Conservation (phyloP, 2,113 vertebrate genomes). For the Micromys minutus region DNA sequence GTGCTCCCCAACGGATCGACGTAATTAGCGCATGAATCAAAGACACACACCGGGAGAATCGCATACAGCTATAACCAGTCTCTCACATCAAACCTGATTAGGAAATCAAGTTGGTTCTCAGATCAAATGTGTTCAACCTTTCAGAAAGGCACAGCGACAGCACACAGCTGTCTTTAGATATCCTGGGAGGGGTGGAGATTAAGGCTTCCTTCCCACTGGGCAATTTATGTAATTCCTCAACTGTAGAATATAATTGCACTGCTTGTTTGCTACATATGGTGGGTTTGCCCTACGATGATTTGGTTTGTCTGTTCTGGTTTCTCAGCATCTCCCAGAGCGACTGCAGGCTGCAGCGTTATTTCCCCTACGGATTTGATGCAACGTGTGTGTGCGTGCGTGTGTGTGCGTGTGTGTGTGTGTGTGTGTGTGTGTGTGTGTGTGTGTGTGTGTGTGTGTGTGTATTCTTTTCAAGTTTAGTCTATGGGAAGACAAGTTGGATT, state of each 20-base stretch:
- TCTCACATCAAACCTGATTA: neutral
- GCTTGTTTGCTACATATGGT: neutral
- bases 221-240: neutral
- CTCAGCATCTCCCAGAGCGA: neutral
- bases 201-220: constrained; percentile 3
- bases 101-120: constrained; percentile 35
- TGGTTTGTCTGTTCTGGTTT: neutral
- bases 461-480: neutral
- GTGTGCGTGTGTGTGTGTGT: accelerated
- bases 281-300: neutral
- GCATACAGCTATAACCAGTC: constrained; percentile 46
- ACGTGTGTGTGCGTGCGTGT: accelerated
- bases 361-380: accelerated
- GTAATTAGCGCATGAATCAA: constrained; percentile 77
- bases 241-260: neutral
- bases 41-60: constrained; percentile 40
- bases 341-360: neutral
- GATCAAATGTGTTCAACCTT: neutral
- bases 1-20: constrained; percentile 74
- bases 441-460: accelerated
- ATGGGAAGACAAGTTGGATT: neutral
- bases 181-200: constrained; percentile 16
- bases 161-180: neutral
- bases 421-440: accelerated
- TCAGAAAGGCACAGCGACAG: neutral